Evolutionary conservation across 2,888 invertebrate genomes (phyloP), one percentile per base, ranked within the genome.

Genomic region (Mystacides longicornis): DNA sequence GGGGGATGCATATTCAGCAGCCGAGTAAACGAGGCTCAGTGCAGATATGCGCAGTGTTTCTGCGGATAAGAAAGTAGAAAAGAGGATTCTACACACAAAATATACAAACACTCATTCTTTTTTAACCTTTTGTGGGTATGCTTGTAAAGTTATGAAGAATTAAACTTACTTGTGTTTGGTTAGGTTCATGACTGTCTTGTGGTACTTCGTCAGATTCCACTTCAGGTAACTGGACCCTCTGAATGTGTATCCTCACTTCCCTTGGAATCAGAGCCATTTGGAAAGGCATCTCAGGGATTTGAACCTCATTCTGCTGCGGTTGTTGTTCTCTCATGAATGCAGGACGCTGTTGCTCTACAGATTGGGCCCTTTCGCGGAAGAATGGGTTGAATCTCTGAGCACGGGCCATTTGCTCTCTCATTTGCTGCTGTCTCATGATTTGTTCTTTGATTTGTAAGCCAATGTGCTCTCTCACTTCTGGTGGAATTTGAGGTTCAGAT

Each of bases 161-260:
- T n/a, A n/a, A n/a, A n/a, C n/a, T n/a, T n/a, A n/a, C n/a, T 37
- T 57, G 57, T 23, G 59, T 59, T 23, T 61, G 58, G 27, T 56
- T 49, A 18, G 58, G 43, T 20, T 49, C 47, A 23, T 61, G 61
- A 22, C 57, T 54, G 31, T 61, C 61, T 22, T 59, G 57, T n/a
- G 59, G 61, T 3, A 61, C 59, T 49, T 56, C 51, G 23, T 61
- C 61, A 11, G 42, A 48, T n/a, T 57, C 58, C 2, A 61, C 59
- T 23, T 61, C 58, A 9, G 60, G 60, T 48, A 61, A 20, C 19
- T 59, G 59, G 3, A 77, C 75, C 27, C 77, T 68, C 65, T 77
- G 77, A 2, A 77, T 77, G 64, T 77, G 77, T 64, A 77, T 76
- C 56, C 77, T 73, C 73, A 77, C 76, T 65, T 77, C 75, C 48